Evolutionary conservation across 2,797 vertebrate species (phyloP).

Genomic region (Melanotaenia maccullochi): DNA sequence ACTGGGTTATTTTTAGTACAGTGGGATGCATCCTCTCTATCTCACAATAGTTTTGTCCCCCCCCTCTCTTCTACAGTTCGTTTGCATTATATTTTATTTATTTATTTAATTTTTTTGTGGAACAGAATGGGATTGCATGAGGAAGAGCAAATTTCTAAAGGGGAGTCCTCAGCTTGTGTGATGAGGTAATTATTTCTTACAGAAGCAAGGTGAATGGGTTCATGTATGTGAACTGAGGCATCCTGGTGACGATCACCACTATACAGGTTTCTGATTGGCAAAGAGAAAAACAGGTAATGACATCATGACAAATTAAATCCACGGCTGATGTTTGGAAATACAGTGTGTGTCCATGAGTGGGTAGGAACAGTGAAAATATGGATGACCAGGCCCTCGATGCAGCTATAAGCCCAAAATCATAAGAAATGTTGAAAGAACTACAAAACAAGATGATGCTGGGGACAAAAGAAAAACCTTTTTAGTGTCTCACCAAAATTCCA

Average conservation of each 20-base stretch:
- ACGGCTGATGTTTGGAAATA: slow-evolving; percentile 6
- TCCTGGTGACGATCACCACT: slow-evolving; percentile 15
- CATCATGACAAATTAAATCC: slow-evolving; percentile 12
- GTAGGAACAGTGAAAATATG: neutral
- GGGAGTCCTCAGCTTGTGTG: slow-evolving; percentile 64
- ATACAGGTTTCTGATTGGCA: slow-evolving; percentile 5
- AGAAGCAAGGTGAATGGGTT: slow-evolving; percentile 14
- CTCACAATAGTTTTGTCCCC: slow-evolving; percentile 54
- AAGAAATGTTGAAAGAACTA: slow-evolving; percentile 1
- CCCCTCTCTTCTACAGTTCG: slow-evolving; percentile 39
- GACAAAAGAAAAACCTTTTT: neutral
- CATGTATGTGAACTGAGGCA: neutral
- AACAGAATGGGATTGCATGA: slow-evolving; percentile 38
- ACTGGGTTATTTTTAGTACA: slow-evolving; percentile 85
- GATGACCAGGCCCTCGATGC: neutral
- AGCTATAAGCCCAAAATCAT: neutral
- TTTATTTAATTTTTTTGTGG: slow-evolving; percentile 49
- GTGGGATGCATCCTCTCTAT: slow-evolving; percentile 71
- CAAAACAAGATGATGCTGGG: neutral
- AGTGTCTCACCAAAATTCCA: neutral
- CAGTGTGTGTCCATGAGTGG: slow-evolving; percentile 2
- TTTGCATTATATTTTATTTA: slow-evolving; percentile 29
- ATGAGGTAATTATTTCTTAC: slow-evolving; percentile 58
- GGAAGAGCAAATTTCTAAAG: slow-evolving; percentile 57
- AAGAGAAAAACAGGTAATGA: slow-evolving; percentile 3